Evolutionary conservation across 1,140 invertebrate species (phyloP).

Genomic region (Vollenhovia emeryi): DNA sequence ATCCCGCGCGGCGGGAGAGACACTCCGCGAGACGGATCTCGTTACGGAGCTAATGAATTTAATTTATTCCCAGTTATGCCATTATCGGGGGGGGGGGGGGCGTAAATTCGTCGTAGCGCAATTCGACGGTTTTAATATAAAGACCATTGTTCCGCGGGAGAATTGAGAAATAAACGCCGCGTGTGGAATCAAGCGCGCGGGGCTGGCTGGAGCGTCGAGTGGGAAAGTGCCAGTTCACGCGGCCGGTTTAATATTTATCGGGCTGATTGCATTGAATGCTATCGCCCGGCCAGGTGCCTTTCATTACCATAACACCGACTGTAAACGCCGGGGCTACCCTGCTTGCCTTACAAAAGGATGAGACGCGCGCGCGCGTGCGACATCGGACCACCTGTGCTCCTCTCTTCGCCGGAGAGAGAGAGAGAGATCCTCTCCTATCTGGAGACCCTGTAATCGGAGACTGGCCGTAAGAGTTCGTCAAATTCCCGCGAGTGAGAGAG

Average conservation of each 20-base stretch:
- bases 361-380: constrained; percentile 3
- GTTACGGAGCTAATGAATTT: not conserved
- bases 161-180: constrained; percentile 8
- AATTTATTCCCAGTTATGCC: not conserved
- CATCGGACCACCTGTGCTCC: constrained; percentile 23
- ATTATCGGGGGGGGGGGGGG: not conserved
- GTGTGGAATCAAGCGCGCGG: not conserved
- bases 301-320: constrained; percentile 24
- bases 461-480: no score
- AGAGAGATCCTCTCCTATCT: constrained; percentile 6
- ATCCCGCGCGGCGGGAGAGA: not conserved
- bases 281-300: constrained; percentile 10
- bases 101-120: not conserved
- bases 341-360: constrained; percentile 33
- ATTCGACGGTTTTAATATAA: not conserved
- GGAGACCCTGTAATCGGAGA: no score
- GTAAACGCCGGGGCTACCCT: constrained; percentile 7
- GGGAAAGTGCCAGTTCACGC: constrained; percentile 32
- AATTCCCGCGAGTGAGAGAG: no score
- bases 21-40: not conserved
- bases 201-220: not conserved
- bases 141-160: not conserved
- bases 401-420: not conserved
- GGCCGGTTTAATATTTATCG: constrained; percentile 50
- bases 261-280: constrained; percentile 30